A percentile compares a stretch with the other conserved stretches of the same genome.
Evolutionary conservation across 1,140 invertebrate species (phyloP).

Genomic region (Meloidogyne floridensis): DNA sequence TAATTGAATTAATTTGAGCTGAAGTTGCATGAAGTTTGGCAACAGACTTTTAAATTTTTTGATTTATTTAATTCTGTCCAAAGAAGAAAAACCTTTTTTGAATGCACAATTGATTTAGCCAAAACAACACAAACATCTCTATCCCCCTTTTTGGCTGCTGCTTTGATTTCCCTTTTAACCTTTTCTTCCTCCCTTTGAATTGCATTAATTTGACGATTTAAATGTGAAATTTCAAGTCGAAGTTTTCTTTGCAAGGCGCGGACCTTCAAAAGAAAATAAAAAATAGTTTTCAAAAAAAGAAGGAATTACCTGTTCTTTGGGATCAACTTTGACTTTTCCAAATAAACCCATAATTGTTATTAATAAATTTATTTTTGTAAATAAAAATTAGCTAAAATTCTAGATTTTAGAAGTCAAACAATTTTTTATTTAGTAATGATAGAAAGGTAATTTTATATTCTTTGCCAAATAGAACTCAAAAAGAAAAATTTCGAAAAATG

Average conservation of each 20-base stretch:
- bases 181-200: slow-evolving; percentile 95
- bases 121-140: slow-evolving; percentile 89
- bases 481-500: too few relatives aligned
- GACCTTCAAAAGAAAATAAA: slow-evolving; percentile 65
- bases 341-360: slow-evolving; percentile 61
- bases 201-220: slow-evolving; percentile 89
- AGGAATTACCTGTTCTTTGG: slow-evolving; percentile 71
- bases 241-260: slow-evolving; percentile 91
- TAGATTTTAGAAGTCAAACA: too few relatives aligned
- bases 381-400: too few relatives aligned
- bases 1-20: slow-evolving; percentile 94
- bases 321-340: slow-evolving; percentile 57
- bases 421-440: too few relatives aligned
- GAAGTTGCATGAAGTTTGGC: slow-evolving; percentile 69
- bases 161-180: slow-evolving; percentile 84
- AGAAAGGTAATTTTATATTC: too few relatives aligned
- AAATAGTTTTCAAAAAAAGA: background rate
- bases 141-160: slow-evolving; percentile 92
- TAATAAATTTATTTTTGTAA: too few relatives aligned
- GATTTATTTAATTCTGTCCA: background rate
- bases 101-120: slow-evolving; percentile 89
- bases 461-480: too few relatives aligned
- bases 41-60: background rate
- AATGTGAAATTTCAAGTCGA: slow-evolving; percentile 84
- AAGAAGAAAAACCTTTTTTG: slow-evolving; percentile 76